phyloP scores from a whole-genome alignment of 1,140 invertebrate genomes.

The Drosophila varians region DNA sequence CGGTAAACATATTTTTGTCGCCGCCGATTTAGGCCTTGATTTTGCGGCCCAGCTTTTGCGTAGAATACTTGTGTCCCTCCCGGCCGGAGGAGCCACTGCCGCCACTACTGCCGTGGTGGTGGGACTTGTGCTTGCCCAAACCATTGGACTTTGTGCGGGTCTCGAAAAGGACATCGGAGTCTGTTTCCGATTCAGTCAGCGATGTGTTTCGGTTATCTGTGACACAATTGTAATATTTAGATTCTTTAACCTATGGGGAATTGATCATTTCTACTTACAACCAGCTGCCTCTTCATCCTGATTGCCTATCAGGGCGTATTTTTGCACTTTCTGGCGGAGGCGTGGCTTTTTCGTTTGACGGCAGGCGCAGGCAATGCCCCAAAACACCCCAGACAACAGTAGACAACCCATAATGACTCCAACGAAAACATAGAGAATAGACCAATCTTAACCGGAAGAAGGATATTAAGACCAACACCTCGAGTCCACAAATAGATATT shows the following conservation, averaged over 20 bases:
- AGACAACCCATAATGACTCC: constrained; percentile 88
- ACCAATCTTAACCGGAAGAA: constrained; percentile 91
- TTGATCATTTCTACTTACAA: no score
- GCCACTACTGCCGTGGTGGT: constrained; percentile 41
- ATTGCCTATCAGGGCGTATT: constrained; percentile 87
- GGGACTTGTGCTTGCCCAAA: constrained; percentile 62
- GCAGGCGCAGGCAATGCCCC: constrained; percentile 89
- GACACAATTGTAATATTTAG: background rate
- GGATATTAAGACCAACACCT: background rate
- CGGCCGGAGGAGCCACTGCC: constrained; percentile 53
- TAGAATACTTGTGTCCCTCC: constrained; percentile 84
- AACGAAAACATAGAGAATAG: constrained; percentile 93
- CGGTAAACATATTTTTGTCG: constrained; percentile 12
- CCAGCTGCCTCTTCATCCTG: constrained; percentile 85
- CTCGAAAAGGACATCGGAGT: constrained; percentile 90
- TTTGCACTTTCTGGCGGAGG: constrained; percentile 84
- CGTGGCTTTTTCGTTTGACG: constrained; percentile 85
- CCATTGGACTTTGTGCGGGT: constrained; percentile 86
- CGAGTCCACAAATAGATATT: background rate
- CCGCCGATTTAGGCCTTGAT: constrained; percentile 84
- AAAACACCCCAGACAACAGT: constrained; percentile 87
- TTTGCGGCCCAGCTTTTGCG: constrained; percentile 85
- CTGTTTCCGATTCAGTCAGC: constrained; percentile 89
- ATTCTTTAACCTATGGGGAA: no score
- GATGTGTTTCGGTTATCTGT: constrained; percentile 85